These are phyloP conservation scores for Sebastes umbrosus DNA, from an alignment of 2,797 vertebrate genomes.

Conservation along the genomic window DNA sequence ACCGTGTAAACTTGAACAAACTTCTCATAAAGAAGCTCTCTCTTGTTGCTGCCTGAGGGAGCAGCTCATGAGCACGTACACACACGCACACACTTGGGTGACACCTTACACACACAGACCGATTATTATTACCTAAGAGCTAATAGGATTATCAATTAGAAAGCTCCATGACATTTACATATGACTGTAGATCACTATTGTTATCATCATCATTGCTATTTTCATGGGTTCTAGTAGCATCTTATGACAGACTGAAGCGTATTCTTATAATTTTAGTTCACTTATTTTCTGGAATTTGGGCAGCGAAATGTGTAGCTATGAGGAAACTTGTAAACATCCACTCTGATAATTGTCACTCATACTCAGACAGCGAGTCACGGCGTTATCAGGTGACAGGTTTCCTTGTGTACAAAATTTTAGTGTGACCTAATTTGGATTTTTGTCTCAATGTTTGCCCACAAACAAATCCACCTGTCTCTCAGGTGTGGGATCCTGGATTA, in stretches of 20 bases:
- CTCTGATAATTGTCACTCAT: background rate
- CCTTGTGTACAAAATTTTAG: background rate
- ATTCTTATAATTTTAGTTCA: background rate
- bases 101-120: background rate
- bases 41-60: constrained; percentile 51
- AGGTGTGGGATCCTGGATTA: background rate
- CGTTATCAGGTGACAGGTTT: background rate
- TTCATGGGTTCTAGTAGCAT: background rate
- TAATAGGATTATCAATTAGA: background rate
- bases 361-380: background rate
- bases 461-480: background rate
- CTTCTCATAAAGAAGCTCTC: constrained; percentile 47
- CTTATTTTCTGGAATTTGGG: background rate
- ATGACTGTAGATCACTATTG: background rate
- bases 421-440: constrained; percentile 29
- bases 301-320: background rate
- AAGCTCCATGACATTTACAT: background rate
- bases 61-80: constrained; percentile 38
- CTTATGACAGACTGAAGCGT: background rate
- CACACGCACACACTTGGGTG: background rate
- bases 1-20: constrained; percentile 65
- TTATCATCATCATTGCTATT: background rate
- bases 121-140: background rate
- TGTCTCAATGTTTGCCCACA: background rate
- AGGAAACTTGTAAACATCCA: background rate